Evolutionary conservation across 2,113 vertebrate genomes (phyloP).

Genomic region (Pao palembangensis): DNA sequence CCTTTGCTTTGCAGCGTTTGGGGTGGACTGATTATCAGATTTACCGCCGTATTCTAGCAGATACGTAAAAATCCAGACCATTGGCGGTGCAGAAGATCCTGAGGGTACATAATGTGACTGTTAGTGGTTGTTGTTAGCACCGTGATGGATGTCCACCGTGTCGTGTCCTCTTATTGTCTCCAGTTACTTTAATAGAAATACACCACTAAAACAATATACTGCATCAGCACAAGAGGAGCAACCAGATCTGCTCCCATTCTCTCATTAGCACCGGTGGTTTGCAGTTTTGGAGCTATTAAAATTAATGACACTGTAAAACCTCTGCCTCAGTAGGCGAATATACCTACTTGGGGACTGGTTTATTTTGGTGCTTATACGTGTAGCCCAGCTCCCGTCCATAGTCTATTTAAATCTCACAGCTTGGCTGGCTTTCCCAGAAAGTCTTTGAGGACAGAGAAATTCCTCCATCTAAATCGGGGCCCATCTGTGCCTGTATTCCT

Average conservation of each 20-base stretch:
- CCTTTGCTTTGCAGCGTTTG: slow-evolving; percentile 1
- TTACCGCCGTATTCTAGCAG: slow-evolving; percentile 15
- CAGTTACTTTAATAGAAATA: slow-evolving; percentile 6
- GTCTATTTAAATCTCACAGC: slow-evolving; percentile 66
- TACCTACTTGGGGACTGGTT: slow-evolving; percentile 33
- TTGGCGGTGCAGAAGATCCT: slow-evolving; percentile 29
- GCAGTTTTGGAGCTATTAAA: slow-evolving; percentile 18
- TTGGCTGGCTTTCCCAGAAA: slow-evolving; percentile 59
- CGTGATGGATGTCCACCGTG: slow-evolving; percentile 24
- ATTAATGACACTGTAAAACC: slow-evolving; percentile 36
- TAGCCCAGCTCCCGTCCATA: slow-evolving; percentile 41
- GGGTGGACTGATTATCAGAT: slow-evolving; percentile 5
- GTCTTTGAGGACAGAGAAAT: slow-evolving; percentile 64
- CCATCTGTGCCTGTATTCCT: slow-evolving; percentile 68
- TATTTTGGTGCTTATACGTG: slow-evolving; percentile 50
- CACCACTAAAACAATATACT: background rate
- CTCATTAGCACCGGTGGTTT: background rate
- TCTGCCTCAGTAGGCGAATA: slow-evolving; percentile 15
- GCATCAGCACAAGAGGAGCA: background rate
- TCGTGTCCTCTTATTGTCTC: slow-evolving; percentile 14
- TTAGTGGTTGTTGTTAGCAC: slow-evolving; percentile 13
- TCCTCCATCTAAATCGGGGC: slow-evolving; percentile 62
- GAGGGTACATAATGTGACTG: slow-evolving; percentile 27
- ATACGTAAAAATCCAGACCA: slow-evolving; percentile 36
- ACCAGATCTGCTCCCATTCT: slow-evolving; percentile 1